phyloP scores from a whole-genome alignment of 1,140 invertebrate genomes.

The Battus philenor region DNA sequence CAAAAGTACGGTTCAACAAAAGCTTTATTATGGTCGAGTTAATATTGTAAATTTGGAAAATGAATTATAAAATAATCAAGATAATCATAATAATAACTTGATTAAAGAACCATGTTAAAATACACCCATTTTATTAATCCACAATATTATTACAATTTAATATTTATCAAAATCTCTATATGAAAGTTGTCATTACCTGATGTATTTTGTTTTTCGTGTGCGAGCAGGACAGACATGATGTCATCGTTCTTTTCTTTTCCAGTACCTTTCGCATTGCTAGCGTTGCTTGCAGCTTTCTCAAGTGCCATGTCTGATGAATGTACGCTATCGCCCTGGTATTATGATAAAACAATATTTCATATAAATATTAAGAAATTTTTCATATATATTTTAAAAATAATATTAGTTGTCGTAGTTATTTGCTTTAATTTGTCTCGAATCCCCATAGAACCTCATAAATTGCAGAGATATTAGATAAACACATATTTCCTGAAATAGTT shows the following conservation, averaged over 20 bases:
- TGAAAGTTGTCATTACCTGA: conserved; percentile 32
- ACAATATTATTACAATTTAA: too few species aligned
- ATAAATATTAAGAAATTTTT: background rate
- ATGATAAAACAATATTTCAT: background rate
- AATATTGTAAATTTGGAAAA: too few species aligned
- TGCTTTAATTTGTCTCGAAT: background rate
- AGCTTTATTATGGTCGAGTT: too few species aligned
- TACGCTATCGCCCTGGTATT: conserved; percentile 65
- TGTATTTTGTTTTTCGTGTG: conserved; percentile 88
- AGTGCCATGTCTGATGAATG: conserved; percentile 66
- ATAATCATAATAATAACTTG: too few species aligned
- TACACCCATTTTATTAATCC: too few species aligned
- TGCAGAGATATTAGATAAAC: background rate
- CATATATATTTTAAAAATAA: background rate
- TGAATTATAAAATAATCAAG: too few species aligned
- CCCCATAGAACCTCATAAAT: background rate
- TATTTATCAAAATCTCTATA: too few species aligned
- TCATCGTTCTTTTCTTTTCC: conserved; percentile 86
- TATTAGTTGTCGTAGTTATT: too few species aligned
- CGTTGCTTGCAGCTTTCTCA: conserved; percentile 77
- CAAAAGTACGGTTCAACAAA: too few species aligned
- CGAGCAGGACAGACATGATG: conserved; percentile 93
- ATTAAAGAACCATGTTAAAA: too few species aligned
- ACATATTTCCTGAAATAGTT: too few species aligned
- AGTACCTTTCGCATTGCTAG: conserved; percentile 67